These are phyloP conservation scores for Triplophysa bombifrons DNA, from an alignment of 2,797 vertebrate species.

Conservation along the genomic window DNA sequence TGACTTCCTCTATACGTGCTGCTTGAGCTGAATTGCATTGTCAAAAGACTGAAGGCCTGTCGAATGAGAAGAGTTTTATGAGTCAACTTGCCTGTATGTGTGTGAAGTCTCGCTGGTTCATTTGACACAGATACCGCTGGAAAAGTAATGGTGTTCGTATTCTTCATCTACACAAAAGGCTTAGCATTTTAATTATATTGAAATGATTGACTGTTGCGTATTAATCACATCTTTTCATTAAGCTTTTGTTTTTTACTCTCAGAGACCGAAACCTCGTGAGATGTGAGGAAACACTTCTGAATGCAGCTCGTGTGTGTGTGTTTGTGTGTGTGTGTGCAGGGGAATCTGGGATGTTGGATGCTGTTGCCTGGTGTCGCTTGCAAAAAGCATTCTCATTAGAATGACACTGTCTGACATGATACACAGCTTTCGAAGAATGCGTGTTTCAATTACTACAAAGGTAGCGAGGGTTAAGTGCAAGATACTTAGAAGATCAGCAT, in stretches of 20 bases:
- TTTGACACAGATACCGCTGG: background rate
- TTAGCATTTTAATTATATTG: slow-evolving; percentile 40
- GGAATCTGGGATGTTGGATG: slow-evolving; percentile 14
- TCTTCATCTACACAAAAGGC: slow-evolving; percentile 27
- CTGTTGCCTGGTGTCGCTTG: slow-evolving; percentile 25
- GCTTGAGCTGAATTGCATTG: background rate
- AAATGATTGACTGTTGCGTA: slow-evolving; percentile 22
- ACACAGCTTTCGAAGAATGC: slow-evolving; percentile 32
- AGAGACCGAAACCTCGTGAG: slow-evolving; percentile 33
- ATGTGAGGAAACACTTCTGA: slow-evolving; percentile 17
- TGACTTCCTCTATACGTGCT: slow-evolving; percentile 6
- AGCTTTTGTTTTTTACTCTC: slow-evolving; percentile 11
- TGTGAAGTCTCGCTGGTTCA: background rate
- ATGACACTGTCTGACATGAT: slow-evolving; percentile 40
- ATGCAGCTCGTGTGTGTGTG: background rate
- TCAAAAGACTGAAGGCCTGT: slow-evolving; percentile 9
- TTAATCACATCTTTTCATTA: slow-evolving; percentile 44
- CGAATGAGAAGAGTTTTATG: slow-evolving; percentile 6
- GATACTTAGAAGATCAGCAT: slow-evolving; percentile 28
- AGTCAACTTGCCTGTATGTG: slow-evolving; percentile 5
- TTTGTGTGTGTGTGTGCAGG: background rate
- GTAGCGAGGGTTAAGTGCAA: slow-evolving; percentile 22
- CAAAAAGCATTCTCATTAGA: slow-evolving; percentile 33
- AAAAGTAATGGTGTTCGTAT: background rate
- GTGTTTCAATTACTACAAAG: slow-evolving; percentile 41